Conservation (phyloP, 2,888 invertebrate genomes). For the Cantharis lateralis region DNA sequence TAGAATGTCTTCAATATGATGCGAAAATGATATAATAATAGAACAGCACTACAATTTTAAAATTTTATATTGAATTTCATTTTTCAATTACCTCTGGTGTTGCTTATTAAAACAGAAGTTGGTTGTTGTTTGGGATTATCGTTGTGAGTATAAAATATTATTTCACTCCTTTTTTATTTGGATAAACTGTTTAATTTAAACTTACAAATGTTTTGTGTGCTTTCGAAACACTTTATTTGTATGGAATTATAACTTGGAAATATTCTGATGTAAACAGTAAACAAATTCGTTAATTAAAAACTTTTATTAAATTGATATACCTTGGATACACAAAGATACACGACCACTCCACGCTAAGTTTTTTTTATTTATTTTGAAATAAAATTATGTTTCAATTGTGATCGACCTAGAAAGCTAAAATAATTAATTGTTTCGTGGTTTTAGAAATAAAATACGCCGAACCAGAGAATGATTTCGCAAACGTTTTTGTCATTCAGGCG, state of each 20-base stretch:
- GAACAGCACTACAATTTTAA: neutral
- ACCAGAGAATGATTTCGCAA: too few species aligned
- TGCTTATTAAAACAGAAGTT: neutral
- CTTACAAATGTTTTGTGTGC: neutral
- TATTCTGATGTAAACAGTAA: neutral
- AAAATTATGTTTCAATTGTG: neutral
- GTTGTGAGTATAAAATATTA: neutral
- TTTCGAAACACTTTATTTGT: neutral
- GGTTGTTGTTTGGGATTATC: neutral
- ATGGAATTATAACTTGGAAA: neutral
- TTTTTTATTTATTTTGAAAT: neutral
- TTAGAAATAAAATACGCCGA: too few species aligned
- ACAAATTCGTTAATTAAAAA: neutral
- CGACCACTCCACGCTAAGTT: neutral
- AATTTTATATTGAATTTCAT: neutral
- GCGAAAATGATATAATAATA: neutral
- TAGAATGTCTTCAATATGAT: neutral
- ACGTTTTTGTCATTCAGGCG: too few species aligned
- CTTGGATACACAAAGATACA: neutral
- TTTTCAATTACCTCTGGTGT: neutral
- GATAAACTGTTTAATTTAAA: neutral
- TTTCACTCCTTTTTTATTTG: neutral
- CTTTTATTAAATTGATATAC: neutral
- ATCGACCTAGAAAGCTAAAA: too few species aligned
- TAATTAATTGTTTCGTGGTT: too few species aligned